Evolutionary conservation across 1,140 invertebrate species (phyloP).

Genomic region (Daktulosphaira vitifoliae): DNA sequence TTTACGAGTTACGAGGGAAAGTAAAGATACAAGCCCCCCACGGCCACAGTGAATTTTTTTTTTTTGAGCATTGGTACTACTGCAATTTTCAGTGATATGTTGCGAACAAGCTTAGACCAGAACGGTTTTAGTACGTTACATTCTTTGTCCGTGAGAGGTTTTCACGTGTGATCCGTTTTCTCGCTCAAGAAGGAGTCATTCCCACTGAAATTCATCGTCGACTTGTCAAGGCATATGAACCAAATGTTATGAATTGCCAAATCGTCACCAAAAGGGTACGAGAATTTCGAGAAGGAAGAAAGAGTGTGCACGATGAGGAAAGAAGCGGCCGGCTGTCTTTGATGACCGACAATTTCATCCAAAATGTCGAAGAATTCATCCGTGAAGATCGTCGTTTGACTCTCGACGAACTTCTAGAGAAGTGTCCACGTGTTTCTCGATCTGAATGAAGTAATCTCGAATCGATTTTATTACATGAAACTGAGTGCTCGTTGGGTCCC

Average conservation of each 20-base stretch:
- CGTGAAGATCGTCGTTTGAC: conserved; percentile 8
- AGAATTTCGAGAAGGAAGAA: too few species aligned
- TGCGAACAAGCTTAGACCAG: not conserved
- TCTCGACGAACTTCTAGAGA: conserved; percentile 2
- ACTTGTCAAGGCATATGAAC: not conserved
- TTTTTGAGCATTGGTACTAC: not conserved
- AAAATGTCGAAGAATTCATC: conserved; percentile 4
- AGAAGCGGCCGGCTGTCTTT: too few species aligned
- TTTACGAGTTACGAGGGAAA: too few species aligned
- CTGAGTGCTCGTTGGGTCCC: too few species aligned
- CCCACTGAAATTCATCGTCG: too few species aligned
- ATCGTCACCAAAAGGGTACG: too few species aligned
- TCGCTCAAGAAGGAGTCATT: too few species aligned
- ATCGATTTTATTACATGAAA: conserved; percentile 6
- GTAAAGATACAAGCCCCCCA: not conserved
- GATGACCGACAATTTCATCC: too few species aligned
- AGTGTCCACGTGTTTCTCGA: conserved; percentile 6
- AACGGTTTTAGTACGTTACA: not conserved
- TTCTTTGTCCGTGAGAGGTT: not conserved
- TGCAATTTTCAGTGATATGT: not conserved
- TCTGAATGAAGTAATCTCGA: not conserved
- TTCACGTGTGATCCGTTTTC: not conserved
- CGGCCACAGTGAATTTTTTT: not conserved
- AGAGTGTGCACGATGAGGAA: too few species aligned
- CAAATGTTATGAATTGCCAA: too few species aligned